These are phyloP conservation scores for Monochamus alternatus DNA, from an alignment of 2,888 invertebrate species.

Conservation along the genomic window DNA sequence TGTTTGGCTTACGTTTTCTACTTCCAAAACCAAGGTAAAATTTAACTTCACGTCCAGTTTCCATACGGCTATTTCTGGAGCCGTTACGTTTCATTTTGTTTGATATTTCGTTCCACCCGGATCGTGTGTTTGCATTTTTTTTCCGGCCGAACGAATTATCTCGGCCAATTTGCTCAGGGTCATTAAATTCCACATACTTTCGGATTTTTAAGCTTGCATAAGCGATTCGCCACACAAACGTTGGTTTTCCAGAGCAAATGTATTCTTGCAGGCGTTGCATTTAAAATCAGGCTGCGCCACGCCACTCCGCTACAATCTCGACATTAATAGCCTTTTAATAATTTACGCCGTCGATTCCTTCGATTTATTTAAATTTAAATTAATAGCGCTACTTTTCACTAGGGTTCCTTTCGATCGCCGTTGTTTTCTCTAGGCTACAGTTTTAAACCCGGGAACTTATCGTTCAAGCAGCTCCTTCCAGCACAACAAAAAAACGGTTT, in stretches of 20 bases:
- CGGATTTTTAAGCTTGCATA: conserved; percentile 13
- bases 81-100: no score
- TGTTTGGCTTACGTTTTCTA: no score
- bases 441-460: background rate
- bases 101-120: no score
- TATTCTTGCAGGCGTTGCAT: conserved; percentile 34
- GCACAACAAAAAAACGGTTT: background rate
- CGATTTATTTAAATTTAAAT: conserved; percentile 38
- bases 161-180: no score
- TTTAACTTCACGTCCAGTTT: no score
- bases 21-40: no score
- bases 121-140: no score
- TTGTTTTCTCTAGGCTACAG: background rate
- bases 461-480: background rate
- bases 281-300: conserved; percentile 26
- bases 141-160: no score
- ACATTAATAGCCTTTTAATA: conserved; percentile 40
- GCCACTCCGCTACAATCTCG: conserved; percentile 20
- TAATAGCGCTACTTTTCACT: conserved; percentile 34
- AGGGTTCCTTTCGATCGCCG: conserved; percentile 10
- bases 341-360: conserved; percentile 39
- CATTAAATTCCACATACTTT: conserved; percentile 7
- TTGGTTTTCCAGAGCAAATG: conserved; percentile 29
- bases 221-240: conserved; percentile 21
- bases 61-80: no score